phyloP scores from a whole-genome alignment of 2,797 vertebrate species.

The Distichodus sexfasciatus region DNA sequence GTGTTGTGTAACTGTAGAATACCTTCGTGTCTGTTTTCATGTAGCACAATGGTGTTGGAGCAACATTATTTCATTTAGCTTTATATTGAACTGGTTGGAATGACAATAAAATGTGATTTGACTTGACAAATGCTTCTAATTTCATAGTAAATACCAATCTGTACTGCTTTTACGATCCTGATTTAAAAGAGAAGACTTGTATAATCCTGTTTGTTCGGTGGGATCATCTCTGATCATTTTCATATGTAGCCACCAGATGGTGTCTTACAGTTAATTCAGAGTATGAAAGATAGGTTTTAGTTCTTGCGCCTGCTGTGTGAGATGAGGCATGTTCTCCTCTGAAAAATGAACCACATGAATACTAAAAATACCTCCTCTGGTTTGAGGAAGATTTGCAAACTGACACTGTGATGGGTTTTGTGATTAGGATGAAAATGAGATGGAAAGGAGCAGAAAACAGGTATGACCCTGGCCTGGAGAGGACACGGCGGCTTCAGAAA shows the following conservation, averaged over 20 bases:
- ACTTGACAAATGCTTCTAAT: too few relatives aligned
- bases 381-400: too few relatives aligned
- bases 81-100: too few relatives aligned
- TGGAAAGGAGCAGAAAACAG: background rate
- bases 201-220: too few relatives aligned
- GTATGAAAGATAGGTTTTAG: constrained; percentile 28
- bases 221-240: background rate
- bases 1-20: too few relatives aligned
- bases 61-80: too few relatives aligned
- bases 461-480: background rate
- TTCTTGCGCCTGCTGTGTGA: constrained; percentile 26
- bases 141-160: background rate
- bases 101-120: too few relatives aligned
- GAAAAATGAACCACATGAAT: constrained; percentile 6
- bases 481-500: background rate
- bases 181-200: too few relatives aligned
- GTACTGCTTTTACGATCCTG: background rate
- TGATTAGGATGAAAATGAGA: background rate
- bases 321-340: background rate
- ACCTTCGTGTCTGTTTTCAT: too few relatives aligned
- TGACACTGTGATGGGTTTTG: background rate
- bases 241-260: constrained; percentile 28
- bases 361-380: too few relatives aligned
- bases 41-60: too few relatives aligned
- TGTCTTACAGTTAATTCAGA: background rate